Evolutionary conservation across 2,113 vertebrate species (phyloP), one percentile per base, ranked within the genome.

Genomic region (Sinocyclocheilus grahami): DNA sequence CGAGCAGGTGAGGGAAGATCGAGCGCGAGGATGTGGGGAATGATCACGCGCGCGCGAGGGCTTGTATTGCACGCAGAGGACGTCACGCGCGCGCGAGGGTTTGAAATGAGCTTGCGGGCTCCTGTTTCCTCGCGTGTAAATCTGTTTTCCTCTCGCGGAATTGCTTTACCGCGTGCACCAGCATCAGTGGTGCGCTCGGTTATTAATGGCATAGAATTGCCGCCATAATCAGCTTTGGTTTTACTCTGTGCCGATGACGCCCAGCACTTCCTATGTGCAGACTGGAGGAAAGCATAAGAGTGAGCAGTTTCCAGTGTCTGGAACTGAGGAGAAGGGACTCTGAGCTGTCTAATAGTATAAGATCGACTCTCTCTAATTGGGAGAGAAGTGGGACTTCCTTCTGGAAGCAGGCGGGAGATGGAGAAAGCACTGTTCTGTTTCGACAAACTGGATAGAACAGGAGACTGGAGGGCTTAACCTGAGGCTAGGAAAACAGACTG

Each of bases 291-390:
- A 86, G 86, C 71, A 12, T 69, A 69, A 69, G 46, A 86, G 72
- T 51, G 30, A 58, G 84, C 39, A 83, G 77, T 81, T 79, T 77
- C 37, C 62, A 63, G 75, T 53, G 62, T 82, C 60, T 84, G 76
- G 75, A 83, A 87, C 46, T 16, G 82, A 69, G 24, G 33, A 88
- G 83, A 82, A 22, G 12, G 75, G 63, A 85, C 87, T 76, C 84
- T 53, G 83, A 78, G 87, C 87, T 87, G 87, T 89, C 89, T 87
- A 87, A 88, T 84, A 79, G 86, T 58, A 77, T 79, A 63, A 81
- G 33, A 86, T 63, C 60, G 24, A 82, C 89, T 87, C 30, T 60
- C 80, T 85, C 80, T 90, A 90, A 90, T 90, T 90, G 86, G 89
- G 67, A 86, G 72, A 76, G 86, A 86, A 85, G 62, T n/a, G 74